phyloP scores from a whole-genome alignment of 2,888 invertebrate species.

The Dione juno region DNA sequence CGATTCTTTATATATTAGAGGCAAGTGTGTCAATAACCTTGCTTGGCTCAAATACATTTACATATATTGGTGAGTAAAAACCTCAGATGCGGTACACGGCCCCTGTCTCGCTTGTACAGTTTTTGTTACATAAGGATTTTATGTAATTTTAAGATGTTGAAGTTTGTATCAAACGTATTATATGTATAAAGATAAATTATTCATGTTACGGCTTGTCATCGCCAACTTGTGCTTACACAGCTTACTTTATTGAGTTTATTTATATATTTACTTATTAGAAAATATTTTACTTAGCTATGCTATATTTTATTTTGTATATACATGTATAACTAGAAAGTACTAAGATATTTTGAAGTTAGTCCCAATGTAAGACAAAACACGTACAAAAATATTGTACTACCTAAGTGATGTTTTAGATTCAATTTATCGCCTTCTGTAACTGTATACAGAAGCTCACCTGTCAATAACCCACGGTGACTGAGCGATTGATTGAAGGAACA shows the following conservation, averaged over 20 bases:
- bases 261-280: too few species aligned
- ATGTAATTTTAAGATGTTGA: constrained; percentile 26
- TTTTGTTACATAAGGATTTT: constrained; percentile 31
- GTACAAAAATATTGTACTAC: not conserved
- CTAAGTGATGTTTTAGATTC: too few species aligned
- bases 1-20: constrained; percentile 63
- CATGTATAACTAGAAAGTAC: not conserved
- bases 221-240: too few species aligned
- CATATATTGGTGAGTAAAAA: constrained; percentile 69
- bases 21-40: constrained; percentile 79
- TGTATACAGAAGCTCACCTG: constrained; percentile 15
- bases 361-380: not conserved
- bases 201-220: constrained; percentile 1
- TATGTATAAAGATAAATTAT: constrained; percentile 2
- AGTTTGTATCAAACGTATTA: constrained; percentile 2
- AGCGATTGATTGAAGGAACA: constrained; percentile 1
- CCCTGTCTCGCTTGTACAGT: constrained; percentile 28
- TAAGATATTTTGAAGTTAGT: not conserved
- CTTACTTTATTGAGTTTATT: not conserved
- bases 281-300: not conserved
- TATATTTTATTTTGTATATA: too few species aligned
- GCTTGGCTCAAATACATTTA: constrained; percentile 69
- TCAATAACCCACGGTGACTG: constrained; percentile 4
- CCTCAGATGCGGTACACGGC: constrained; percentile 36
- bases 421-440: not conserved